Percentiles rank a stretch among this genome's conserved stretches.
Evolutionary conservation across 2,888 invertebrate genomes (phyloP).

Genomic region (Molanna angustata): DNA sequence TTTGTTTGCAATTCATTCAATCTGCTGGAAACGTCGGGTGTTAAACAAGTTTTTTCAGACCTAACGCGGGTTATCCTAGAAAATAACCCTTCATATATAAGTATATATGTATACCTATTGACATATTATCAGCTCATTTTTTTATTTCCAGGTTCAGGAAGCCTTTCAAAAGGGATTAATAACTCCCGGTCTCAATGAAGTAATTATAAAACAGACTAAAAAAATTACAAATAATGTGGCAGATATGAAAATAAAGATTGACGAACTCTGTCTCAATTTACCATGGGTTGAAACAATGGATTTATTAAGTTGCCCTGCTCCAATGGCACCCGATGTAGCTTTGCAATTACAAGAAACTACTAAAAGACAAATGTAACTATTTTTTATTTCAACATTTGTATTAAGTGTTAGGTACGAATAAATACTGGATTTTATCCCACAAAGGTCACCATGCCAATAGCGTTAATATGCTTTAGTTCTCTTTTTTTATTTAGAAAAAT

Average conservation of each 20-base stretch:
- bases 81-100: no score
- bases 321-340: constrained; percentile 81
- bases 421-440: no score
- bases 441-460: no score
- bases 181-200: constrained; percentile 81
- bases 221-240: constrained; percentile 69
- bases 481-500: no score
- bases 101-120: no score
- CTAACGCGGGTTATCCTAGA: no score
- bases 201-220: constrained; percentile 57
- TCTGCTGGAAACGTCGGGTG: no score
- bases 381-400: not conserved
- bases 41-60: no score
- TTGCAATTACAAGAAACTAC: constrained; percentile 74
- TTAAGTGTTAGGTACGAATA: not conserved
- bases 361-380: constrained; percentile 55
- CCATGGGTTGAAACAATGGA: constrained; percentile 89
- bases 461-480: no score
- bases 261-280: constrained; percentile 67
- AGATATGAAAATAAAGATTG: constrained; percentile 67
- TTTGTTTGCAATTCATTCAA: no score
- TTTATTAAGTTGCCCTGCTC: constrained; percentile 71
- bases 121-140: not conserved
- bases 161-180: constrained; percentile 83
- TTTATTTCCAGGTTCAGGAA: constrained; percentile 71